phyloP scores from a whole-genome alignment of 2,797 vertebrate genomes.

The Pseudochaenichthys georgianus region DNA sequence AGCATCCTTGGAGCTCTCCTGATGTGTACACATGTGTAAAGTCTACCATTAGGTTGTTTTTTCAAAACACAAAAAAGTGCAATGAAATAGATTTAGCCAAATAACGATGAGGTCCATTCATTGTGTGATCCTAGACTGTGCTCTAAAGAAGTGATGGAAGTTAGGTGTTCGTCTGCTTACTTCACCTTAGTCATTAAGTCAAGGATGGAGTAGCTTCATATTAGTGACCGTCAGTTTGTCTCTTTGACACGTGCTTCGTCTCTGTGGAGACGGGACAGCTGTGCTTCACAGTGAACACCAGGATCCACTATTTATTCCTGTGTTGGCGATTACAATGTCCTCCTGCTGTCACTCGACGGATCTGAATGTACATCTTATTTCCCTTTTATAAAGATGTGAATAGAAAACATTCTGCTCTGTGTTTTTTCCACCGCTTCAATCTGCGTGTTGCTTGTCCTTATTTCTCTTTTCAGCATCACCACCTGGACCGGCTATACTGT shows the following conservation, averaged over 20 bases:
- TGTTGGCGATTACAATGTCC: slow-evolving; percentile 5
- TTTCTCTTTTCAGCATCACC: slow-evolving; percentile 62
- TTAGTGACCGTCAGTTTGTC: slow-evolving; percentile 23
- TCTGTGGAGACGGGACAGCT: slow-evolving; percentile 10
- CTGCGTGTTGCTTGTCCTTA: slow-evolving; percentile 53
- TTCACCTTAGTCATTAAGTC: not conserved
- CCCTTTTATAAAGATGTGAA: slow-evolving; percentile 58
- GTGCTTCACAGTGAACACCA: not conserved
- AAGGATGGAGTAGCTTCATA: not conserved
- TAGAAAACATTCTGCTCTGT: slow-evolving; percentile 5
- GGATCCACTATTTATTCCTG: slow-evolving; percentile 5
- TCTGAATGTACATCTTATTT: slow-evolving; percentile 59
- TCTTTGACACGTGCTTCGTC: slow-evolving; percentile 14
- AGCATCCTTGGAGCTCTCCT: not conserved
- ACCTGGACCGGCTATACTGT: slow-evolving; percentile 57
- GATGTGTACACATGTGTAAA: not conserved
- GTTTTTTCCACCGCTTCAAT: slow-evolving; percentile 22
- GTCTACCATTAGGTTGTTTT: not conserved
- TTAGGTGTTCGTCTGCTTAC: too few species aligned
- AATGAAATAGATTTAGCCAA: too few species aligned
- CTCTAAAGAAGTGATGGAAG: too few species aligned
- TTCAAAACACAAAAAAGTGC: not conserved
- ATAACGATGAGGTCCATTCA: too few species aligned
- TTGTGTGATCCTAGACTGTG: too few species aligned
- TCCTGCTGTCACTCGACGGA: slow-evolving; percentile 24